Evolutionary conservation across 35 echinoderm and acorn worm genomes (phyloP).

Genomic region (Lytechinus variegatus): DNA sequence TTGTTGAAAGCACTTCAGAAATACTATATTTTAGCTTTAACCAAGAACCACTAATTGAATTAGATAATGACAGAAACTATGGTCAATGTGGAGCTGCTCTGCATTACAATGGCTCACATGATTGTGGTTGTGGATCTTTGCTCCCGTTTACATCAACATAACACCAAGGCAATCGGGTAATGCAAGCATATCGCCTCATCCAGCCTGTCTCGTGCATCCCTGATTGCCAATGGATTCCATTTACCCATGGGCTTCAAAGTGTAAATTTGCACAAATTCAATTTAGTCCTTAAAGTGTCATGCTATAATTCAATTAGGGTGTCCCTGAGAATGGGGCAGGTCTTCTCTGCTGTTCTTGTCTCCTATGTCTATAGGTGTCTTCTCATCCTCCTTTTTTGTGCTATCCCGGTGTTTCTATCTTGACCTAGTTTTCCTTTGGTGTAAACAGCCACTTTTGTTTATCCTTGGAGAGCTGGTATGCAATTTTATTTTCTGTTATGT

Average conservation of each 20-base stretch:
- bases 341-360: slow-evolving; percentile 14
- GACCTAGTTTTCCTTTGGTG: neutral
- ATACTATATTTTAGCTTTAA: neutral
- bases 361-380: neutral
- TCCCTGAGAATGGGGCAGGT: slow-evolving; percentile 1
- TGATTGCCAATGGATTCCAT: slow-evolving; percentile 48
- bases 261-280: slow-evolving; percentile 56
- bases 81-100: neutral
- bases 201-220: slow-evolving; percentile 15
- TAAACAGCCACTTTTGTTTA: neutral
- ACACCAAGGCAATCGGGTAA: slow-evolving; percentile 16
- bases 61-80: neutral
- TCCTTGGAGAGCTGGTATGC: neutral
- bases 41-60: neutral
- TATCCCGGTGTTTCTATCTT: neutral
- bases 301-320: slow-evolving; percentile 42
- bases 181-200: slow-evolving; percentile 21
- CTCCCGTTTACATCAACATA: slow-evolving; percentile 3
- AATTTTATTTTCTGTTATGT: neutral
- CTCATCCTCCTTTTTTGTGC: neutral
- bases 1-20: neutral
- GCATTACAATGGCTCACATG: neutral
- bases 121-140: neutral
- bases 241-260: slow-evolving; percentile 48
- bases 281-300: slow-evolving; percentile 47